phyloP scores from a whole-genome alignment of 2,888 invertebrate species.

The Nebria salina region DNA sequence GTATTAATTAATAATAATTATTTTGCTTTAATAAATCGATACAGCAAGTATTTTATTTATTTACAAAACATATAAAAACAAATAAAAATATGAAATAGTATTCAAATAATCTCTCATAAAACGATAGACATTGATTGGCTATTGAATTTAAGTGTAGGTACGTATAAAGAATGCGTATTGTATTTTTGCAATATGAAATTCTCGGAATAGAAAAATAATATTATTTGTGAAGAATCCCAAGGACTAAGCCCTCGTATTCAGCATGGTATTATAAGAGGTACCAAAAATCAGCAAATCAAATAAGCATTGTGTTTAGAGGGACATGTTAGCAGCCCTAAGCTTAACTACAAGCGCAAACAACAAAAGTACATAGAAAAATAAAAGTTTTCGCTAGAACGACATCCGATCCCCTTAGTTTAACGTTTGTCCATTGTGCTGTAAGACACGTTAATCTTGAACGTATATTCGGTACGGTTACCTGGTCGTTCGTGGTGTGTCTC shows the following conservation, averaged over 20 bases:
- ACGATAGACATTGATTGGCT: not conserved
- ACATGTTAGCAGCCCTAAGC: not conserved
- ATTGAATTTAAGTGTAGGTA: not conserved
- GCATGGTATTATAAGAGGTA: not conserved
- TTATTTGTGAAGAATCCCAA: not conserved
- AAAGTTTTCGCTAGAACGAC: not conserved
- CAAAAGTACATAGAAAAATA: not conserved
- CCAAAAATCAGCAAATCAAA: not conserved
- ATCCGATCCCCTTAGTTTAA: not conserved
- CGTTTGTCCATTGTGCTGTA: not conserved
- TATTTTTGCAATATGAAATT: not conserved
- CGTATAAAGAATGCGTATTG: not conserved
- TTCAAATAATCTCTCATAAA: not conserved
- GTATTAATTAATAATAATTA: too few relatives aligned
- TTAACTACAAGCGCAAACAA: not conserved
- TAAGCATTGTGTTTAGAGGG: not conserved
- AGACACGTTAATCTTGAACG: constrained; percentile 14
- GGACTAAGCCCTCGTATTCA: not conserved
- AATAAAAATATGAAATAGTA: too few relatives aligned
- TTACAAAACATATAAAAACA: too few relatives aligned
- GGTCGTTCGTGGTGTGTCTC: not conserved
- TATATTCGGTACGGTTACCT: constrained; percentile 9
- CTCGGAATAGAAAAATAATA: not conserved
- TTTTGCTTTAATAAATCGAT: too few relatives aligned
- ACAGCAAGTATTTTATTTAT: too few relatives aligned